These are phyloP conservation scores for Ceryle rudis DNA, from an alignment of 2,797 vertebrate genomes.

Conservation along the genomic window DNA sequence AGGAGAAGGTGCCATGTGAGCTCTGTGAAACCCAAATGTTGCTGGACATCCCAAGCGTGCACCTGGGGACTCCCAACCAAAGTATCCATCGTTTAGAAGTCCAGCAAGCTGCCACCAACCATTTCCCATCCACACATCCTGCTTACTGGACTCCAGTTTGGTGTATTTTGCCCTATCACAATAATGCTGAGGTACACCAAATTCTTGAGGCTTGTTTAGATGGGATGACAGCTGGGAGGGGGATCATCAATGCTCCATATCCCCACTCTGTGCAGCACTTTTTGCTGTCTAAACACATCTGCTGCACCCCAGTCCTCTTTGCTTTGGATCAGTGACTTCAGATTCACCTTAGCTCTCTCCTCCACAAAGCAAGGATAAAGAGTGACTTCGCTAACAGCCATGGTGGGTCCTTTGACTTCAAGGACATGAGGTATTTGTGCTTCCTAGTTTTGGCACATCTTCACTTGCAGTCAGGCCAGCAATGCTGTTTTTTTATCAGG, in stretches of 20 bases:
- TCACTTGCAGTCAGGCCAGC: background rate
- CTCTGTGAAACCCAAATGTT: background rate
- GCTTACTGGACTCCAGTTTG: background rate
- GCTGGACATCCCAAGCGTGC: background rate
- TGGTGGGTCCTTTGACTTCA: background rate
- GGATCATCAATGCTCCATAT: accelerated
- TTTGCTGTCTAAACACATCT: background rate
- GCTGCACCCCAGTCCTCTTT: background rate
- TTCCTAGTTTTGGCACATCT: background rate
- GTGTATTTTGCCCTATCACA: accelerated
- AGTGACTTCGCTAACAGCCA: background rate
- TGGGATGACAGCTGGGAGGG: background rate
- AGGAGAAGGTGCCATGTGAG: background rate
- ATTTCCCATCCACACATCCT: background rate
- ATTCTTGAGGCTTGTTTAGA: background rate
- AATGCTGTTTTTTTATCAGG: background rate
- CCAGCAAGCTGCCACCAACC: background rate
- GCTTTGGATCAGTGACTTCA: background rate
- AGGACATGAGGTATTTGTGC: background rate
- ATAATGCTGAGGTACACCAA: background rate
- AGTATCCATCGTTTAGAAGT: background rate
- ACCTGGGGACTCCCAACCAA: background rate
- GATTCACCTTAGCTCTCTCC: background rate
- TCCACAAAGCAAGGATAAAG: background rate
- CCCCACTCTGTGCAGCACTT: background rate